phyloP scores from a whole-genome alignment of 2,888 invertebrate species.

The Rotaria sp. region DNA sequence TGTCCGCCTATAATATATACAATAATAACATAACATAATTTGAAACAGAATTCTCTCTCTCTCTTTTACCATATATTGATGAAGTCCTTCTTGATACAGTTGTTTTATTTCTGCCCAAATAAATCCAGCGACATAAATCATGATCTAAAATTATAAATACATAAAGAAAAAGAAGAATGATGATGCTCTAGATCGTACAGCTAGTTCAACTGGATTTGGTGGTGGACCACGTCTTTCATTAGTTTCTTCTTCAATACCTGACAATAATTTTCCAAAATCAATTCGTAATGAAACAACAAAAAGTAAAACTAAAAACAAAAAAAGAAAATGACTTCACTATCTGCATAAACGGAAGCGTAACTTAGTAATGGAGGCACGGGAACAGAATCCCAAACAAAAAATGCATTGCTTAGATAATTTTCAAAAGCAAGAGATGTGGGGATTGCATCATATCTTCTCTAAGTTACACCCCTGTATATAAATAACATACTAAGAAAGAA shows the following conservation, averaged over 20 bases:
- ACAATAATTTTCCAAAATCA: conserved; percentile 68
- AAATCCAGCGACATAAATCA: conserved; percentile 54
- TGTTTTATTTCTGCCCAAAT: conserved; percentile 99
- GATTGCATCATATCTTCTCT: too few relatives aligned
- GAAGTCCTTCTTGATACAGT: conserved; percentile 90
- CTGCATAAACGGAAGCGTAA: too few relatives aligned
- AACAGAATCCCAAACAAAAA: too few relatives aligned
- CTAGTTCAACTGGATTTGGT: conserved; percentile 88
- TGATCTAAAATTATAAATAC: background rate
- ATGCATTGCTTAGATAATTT: too few relatives aligned
- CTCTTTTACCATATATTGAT: conserved; percentile 67
- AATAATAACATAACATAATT: background rate
- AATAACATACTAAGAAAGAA: conserved; percentile 81
- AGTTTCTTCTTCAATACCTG: conserved; percentile 63
- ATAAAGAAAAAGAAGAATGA: background rate
- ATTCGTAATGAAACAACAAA: conserved; percentile 85
- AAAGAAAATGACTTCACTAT: background rate
- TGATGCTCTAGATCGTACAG: background rate
- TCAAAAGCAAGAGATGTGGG: too few relatives aligned
- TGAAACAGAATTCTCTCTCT: background rate
- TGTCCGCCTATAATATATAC: conserved; percentile 60
- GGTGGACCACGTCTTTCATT: conserved; percentile 69
- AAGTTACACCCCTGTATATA: too few relatives aligned
- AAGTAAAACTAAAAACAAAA: conserved; percentile 68
- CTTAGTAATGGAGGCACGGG: too few relatives aligned